A percentile compares a stretch with the other conserved stretches of the same genome.
Evolutionary conservation across 2,888 invertebrate species (phyloP).

Genomic region (Argyra leucocephala): DNA sequence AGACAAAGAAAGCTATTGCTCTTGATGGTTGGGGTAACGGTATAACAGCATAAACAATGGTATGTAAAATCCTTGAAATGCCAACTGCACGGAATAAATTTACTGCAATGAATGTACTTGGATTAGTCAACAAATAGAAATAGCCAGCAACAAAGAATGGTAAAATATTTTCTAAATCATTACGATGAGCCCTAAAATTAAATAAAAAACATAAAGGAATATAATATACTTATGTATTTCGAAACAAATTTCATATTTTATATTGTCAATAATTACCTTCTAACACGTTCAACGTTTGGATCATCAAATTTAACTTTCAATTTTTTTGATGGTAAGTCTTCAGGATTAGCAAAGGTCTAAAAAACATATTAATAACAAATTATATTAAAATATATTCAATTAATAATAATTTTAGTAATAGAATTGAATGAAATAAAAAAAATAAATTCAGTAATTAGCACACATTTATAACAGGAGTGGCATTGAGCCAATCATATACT

Average conservation of each 20-base stretch:
- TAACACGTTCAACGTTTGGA: constrained; percentile 45
- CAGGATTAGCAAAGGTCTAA: constrained; percentile 50
- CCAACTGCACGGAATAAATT: constrained; percentile 49
- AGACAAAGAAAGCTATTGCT: constrained; percentile 43
- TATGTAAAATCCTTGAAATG: constrained; percentile 46
- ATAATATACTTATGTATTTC: not conserved
- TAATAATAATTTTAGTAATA: not conserved
- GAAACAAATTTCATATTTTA: not conserved
- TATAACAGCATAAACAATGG: constrained; percentile 48
- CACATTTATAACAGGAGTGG: too few species aligned
- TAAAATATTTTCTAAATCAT: constrained; percentile 53
- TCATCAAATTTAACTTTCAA: constrained; percentile 43
- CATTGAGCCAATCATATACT: not conserved
- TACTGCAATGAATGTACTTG: constrained; percentile 43
- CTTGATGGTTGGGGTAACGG: constrained; percentile 49
- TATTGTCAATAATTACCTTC: constrained; percentile 25
- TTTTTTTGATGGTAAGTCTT: constrained; percentile 43
- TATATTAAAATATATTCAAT: not conserved
- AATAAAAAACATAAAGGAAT: constrained; percentile 12
- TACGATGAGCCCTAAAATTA: constrained; percentile 49
- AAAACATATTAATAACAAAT: constrained; percentile 12
- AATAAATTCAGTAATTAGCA: too few species aligned
- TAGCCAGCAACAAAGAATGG: constrained; percentile 47
- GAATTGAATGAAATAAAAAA: too few species aligned
- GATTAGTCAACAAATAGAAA: constrained; percentile 47